phyloP scores from a whole-genome alignment of 2,888 invertebrate species.

The Eupithecia pulchellata region DNA sequence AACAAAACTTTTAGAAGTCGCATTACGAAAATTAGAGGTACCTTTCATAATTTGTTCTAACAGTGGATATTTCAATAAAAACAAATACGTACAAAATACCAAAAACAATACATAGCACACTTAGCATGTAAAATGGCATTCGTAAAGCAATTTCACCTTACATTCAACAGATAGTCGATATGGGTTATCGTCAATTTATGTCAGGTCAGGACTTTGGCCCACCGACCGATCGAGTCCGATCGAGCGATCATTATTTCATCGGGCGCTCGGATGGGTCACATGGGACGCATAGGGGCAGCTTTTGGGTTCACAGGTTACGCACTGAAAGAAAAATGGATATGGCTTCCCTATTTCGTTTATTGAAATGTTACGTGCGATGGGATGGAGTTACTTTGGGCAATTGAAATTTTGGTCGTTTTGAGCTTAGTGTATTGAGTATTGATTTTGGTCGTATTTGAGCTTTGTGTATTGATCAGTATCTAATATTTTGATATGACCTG shows the following conservation, averaged over 20 bases:
- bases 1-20: too few relatives aligned
- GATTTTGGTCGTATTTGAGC: slow-evolving; percentile 20
- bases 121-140: slow-evolving; percentile 39
- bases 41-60: too few relatives aligned
- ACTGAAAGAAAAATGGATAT: slow-evolving; percentile 57
- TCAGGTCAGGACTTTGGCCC: slow-evolving; percentile 48
- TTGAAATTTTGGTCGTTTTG: slow-evolving; percentile 20
- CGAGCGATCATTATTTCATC: slow-evolving; percentile 75
- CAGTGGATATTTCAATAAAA: too few relatives aligned
- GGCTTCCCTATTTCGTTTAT: slow-evolving; percentile 56
- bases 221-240: slow-evolving; percentile 46
- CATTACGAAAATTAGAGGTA: too few relatives aligned
- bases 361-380: slow-evolving; percentile 53
- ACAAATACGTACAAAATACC: neutral
- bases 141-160: slow-evolving; percentile 48
- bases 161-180: slow-evolving; percentile 72
- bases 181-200: slow-evolving; percentile 66
- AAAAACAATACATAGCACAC: slow-evolving; percentile 30
- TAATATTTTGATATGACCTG: neutral
- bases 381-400: slow-evolving; percentile 44
- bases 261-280: slow-evolving; percentile 61
- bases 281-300: slow-evolving; percentile 67
- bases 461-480: neutral
- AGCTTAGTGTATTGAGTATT: neutral
- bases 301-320: slow-evolving; percentile 54